Percentiles rank a stretch among this genome's conserved stretches.
phyloP scores from a whole-genome alignment of 2,888 invertebrate genomes.

The Eristalis arbustorum region DNA sequence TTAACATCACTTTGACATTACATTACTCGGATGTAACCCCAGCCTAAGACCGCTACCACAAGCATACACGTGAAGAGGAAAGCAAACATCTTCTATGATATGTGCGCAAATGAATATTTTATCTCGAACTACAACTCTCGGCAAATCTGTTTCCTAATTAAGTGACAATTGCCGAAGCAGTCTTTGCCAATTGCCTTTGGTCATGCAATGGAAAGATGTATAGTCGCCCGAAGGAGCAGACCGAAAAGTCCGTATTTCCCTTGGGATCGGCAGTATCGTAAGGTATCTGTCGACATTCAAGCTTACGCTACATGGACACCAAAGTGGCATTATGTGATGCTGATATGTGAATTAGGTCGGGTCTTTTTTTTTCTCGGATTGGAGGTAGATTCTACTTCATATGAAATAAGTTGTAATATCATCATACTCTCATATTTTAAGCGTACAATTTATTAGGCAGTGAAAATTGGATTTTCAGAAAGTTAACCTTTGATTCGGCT shows the following conservation, averaged over 20 bases:
- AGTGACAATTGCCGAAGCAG: constrained; percentile 50
- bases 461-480: too few relatives aligned
- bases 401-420: too few relatives aligned
- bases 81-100: constrained; percentile 11
- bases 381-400: too few relatives aligned
- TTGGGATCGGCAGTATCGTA: constrained; percentile 25
- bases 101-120: constrained; percentile 50
- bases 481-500: too few relatives aligned
- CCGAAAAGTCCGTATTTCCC: constrained; percentile 39
- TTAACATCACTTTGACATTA: too few relatives aligned
- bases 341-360: too few relatives aligned
- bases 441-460: too few relatives aligned
- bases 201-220: constrained; percentile 49
- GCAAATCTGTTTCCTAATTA: constrained; percentile 53
- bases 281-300: constrained; percentile 10
- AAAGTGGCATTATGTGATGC: background rate
- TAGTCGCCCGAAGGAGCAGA: background rate
- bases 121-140: constrained; percentile 26
- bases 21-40: too few relatives aligned
- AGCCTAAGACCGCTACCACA: background rate
- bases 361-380: too few relatives aligned
- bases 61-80: background rate
- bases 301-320: background rate
- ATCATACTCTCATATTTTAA: too few relatives aligned
- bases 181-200: constrained; percentile 36